Percentiles rank a stretch among this genome's conserved stretches.
These are phyloP conservation scores for Napeogenes sylphis DNA, from an alignment of 2,888 invertebrate species.

Conservation along the genomic window DNA sequence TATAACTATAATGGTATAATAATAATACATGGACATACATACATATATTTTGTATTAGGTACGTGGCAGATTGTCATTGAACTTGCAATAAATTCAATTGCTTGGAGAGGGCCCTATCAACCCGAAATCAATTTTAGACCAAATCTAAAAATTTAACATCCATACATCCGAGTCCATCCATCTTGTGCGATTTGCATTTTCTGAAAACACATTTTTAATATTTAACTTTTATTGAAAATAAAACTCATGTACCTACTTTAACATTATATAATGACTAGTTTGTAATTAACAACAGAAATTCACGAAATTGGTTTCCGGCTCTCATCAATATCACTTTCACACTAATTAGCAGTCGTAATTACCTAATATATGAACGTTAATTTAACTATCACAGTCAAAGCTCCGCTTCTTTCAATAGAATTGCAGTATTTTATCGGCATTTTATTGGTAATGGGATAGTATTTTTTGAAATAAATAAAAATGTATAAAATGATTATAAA, in stretches of 20 bases:
- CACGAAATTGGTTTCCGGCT: neutral
- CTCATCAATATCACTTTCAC: neutral
- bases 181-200: neutral
- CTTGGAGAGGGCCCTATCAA: slow-evolving; percentile 44
- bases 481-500: no score
- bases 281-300: neutral
- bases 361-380: neutral
- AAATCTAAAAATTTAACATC: slow-evolving; percentile 54
- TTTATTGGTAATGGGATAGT: no score
- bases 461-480: no score
- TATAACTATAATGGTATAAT: no score
- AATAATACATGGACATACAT: no score
- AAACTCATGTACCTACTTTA: no score
- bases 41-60: no score
- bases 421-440: neutral
- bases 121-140: slow-evolving; percentile 64
- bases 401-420: slow-evolving; percentile 7
- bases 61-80: slow-evolving; percentile 49
- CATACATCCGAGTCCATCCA: neutral
- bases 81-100: slow-evolving; percentile 54
- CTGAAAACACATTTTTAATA: neutral
- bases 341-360: slow-evolving; percentile 29
- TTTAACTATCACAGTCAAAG: slow-evolving; percentile 22
- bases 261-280: neutral
- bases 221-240: no score